A percentile compares a stretch with the other conserved stretches of the same genome.
These are phyloP conservation scores for Camelus bactrianus DNA, from an alignment of 2,113 vertebrate genomes.

Conservation along the genomic window DNA sequence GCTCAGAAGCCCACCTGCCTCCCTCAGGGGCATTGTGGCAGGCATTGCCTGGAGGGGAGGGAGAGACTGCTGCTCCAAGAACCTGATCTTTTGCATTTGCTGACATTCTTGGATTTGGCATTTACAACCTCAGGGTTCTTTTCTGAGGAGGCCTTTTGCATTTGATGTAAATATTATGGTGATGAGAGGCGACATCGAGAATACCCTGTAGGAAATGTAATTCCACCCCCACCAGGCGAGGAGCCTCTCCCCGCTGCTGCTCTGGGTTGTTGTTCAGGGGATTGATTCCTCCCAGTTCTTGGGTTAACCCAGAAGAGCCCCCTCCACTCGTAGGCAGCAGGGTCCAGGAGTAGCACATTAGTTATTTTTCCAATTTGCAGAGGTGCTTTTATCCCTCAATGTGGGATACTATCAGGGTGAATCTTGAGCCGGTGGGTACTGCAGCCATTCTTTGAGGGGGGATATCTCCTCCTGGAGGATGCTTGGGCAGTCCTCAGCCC, in stretches of 20 bases:
- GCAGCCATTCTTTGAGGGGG: background rate
- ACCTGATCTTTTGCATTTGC: constrained; percentile 79
- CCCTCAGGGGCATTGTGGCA: background rate
- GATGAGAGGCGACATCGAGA: constrained; percentile 83
- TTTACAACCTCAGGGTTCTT: constrained; percentile 84
- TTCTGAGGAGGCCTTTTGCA: constrained; percentile 83
- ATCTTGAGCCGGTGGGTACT: background rate
- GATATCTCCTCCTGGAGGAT: background rate
- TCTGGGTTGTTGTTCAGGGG: constrained; percentile 67
- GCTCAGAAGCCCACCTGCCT: background rate
- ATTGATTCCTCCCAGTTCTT: constrained; percentile 67
- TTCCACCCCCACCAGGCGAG: constrained; percentile 79
- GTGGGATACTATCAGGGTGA: background rate
- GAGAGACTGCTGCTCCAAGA: constrained; percentile 63
- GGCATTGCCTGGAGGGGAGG: background rate
- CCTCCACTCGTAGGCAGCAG: constrained; percentile 38
- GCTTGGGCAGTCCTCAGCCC: background rate
- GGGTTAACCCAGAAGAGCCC: constrained; percentile 71
- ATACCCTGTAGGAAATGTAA: constrained; percentile 81
- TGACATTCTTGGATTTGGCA: constrained; percentile 83
- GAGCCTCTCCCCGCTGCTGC: constrained; percentile 65
- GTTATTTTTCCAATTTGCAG: constrained; percentile 75
- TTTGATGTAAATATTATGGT: constrained; percentile 86
- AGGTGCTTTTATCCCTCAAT: constrained; percentile 61
- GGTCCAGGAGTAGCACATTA: constrained; percentile 37